Evolutionary conservation across 1,140 invertebrate species (phyloP).

Genomic region (Polypedilum pembai): DNA sequence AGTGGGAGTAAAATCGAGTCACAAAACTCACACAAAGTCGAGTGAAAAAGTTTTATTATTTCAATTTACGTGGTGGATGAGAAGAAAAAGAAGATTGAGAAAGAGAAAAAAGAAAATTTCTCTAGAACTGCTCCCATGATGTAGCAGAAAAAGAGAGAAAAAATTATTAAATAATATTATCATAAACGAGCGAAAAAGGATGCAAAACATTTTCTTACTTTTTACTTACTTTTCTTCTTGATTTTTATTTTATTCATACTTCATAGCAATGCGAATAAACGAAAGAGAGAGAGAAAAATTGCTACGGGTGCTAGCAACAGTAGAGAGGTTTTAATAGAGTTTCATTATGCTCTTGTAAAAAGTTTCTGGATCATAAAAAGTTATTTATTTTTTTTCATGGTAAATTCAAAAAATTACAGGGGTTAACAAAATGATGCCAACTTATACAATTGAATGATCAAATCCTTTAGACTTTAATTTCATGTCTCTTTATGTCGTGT

Average conservation of each 20-base stretch:
- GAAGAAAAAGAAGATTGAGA: background rate
- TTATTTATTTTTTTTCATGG: slow-evolving; percentile 22
- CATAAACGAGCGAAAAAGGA: slow-evolving; percentile 24
- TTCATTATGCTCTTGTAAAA: slow-evolving; percentile 12
- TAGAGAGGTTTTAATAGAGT: slow-evolving; percentile 21
- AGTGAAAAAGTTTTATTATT: slow-evolving; percentile 27
- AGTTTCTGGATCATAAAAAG: slow-evolving; percentile 26
- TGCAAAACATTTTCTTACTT: slow-evolving; percentile 23
- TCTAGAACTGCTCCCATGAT: background rate
- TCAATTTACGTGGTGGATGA: background rate
- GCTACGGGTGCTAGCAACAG: slow-evolving; percentile 22
- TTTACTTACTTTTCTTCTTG: slow-evolving; percentile 10
- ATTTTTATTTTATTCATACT: background rate
- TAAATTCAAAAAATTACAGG: background rate
- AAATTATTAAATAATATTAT: slow-evolving; percentile 28
- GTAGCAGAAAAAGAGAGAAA: background rate
- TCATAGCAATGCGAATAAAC: background rate
- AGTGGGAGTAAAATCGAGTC: background rate
- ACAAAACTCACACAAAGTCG: slow-evolving; percentile 2
- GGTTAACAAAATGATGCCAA: background rate
- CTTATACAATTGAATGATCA: background rate
- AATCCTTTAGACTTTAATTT: too few relatives aligned
- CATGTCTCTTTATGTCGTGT: too few relatives aligned
- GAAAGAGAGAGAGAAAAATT: slow-evolving; percentile 19
- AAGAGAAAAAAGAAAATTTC: background rate